Base-by-base conservation (phyloP, 2,888 invertebrate genomes). In the Pherbina coryleti region DNA sequence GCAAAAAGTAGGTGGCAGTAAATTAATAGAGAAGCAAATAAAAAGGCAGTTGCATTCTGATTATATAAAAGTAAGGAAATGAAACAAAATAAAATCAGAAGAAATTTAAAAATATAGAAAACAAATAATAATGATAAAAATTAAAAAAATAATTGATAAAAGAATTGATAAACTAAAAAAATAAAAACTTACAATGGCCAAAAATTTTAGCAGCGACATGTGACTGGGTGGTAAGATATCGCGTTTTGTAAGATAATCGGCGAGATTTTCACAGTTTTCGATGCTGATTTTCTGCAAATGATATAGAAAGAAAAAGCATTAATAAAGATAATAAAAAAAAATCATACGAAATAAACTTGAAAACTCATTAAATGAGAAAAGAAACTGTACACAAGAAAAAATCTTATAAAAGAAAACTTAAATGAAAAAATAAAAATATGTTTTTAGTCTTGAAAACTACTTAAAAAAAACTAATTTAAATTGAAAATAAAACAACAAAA, bases 151-250 rank as follows among this genome's bases (percentile, higher is more conserved):
- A 73, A 78, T 83, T 2, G 0, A 31, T 7, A 34, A 64, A 34
- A 49, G 3, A 55, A 5, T 62, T 17, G 2, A 69, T 67, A 49
- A 53, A 44, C 49, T 34, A 77, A 60, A 34, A 37, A 67, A 66
- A 75, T 72, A 71, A 78, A 84, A 90, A 94, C 94, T 94, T 92
- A 95, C 95, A 92, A 95, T 93, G 85, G 95, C 95, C 89, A 95
- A 90, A 89, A 94, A 94, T 90, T 95, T 95, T 83, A 95, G 92
- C 83, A 90, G 83, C 79, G 90, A 90, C 89, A 88, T 90, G 78
- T 84, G 87, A 84, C 86, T 88, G 72, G 85, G 84, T 76, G 83
- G 83, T 79, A 85, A 81, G 79, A 85, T 83, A 81, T 85, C 86
- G 74, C 85, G 84, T 82, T 85, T 84, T 75, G 82, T 83, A 81